phyloP scores from a whole-genome alignment of 2,888 invertebrate genomes.

The Uropetala carovei region DNA sequence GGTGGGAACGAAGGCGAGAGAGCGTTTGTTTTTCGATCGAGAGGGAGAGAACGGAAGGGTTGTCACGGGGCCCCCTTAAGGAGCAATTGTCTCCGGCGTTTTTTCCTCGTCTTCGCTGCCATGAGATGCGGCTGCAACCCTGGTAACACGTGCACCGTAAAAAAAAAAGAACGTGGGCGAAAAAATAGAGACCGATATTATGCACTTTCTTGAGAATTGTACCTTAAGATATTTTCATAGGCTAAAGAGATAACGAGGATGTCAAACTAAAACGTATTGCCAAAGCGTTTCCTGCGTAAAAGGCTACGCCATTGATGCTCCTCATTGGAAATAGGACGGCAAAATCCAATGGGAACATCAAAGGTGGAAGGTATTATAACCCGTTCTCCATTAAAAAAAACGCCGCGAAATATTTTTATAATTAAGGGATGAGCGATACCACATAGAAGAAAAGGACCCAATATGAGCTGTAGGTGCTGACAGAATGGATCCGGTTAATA shows the following conservation, averaged over 20 bases:
- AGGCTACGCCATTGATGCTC: not conserved
- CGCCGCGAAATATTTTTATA: too few species aligned
- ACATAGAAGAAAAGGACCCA: too few species aligned
- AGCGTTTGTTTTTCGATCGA: not conserved
- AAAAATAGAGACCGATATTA: not conserved
- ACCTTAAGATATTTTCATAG: not conserved
- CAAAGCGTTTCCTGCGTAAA: not conserved
- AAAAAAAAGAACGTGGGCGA: not conserved
- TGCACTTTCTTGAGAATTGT: not conserved
- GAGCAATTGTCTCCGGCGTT: slow-evolving; percentile 13
- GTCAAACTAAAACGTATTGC: not conserved
- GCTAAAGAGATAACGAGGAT: not conserved
- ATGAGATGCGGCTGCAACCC: not conserved
- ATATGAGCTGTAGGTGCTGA: too few species aligned
- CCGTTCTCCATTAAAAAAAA: too few species aligned
- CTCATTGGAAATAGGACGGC: not conserved
- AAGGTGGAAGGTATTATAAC: too few species aligned
- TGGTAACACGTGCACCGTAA: not conserved
- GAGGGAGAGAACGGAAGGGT: not conserved
- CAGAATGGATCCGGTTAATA: too few species aligned
- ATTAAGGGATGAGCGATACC: too few species aligned
- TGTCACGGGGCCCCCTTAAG: slow-evolving; percentile 7
- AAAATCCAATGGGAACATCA: too few species aligned
- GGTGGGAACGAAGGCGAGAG: not conserved
- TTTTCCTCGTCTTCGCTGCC: not conserved